Evolutionary conservation across 2,113 vertebrate species (phyloP), one percentile per base, ranked within the genome.

Genomic region (Chloebia gouldiae): DNA sequence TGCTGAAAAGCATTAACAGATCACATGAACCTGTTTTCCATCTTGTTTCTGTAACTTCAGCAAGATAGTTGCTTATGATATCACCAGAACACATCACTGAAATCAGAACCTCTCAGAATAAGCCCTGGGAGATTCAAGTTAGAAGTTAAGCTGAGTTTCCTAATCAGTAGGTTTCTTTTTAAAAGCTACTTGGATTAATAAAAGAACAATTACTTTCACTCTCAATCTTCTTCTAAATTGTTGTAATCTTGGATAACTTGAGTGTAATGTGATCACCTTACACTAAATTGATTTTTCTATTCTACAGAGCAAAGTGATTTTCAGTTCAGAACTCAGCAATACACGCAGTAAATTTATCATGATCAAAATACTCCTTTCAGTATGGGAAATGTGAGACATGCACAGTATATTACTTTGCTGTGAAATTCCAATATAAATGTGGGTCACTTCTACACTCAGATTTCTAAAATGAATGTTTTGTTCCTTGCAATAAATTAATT

Each of bases 121-220:
- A 56, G 30, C n/a, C 78, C 60, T 83, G n/a, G 15, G 47, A 88
- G 76, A 81, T 50, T 64, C 40, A 57, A 86, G 31, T 56, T 25
- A 80, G 47, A 82, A 85, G 35, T 70, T 77, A 88, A 78, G 56
- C 25, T 56, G 53, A 70, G 33, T 44, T 73, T 85, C 44, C 54
- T 88, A 93, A 93, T 91, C 35, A 87, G 56, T 47, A 65, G 49
- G 84, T 91, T 95, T 93, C 60, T 89, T 78, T 72, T 94, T 72
- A 56, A 88, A 85, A 93, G 40, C 45, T 72, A 64, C 50, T 81
- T 73, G 81, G 64, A 88, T 93, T 97, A 95, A 95, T 95, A 88
- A 91, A 94, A 95, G 73, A 94, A 92, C 77, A 91, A 97, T 94
- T 96, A 97, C 53, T 75, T 87, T 93, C 86, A 92, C 33, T 91